Conservation (phyloP, 2,797 vertebrate genomes). For the Melopsittacus undulatus region DNA sequence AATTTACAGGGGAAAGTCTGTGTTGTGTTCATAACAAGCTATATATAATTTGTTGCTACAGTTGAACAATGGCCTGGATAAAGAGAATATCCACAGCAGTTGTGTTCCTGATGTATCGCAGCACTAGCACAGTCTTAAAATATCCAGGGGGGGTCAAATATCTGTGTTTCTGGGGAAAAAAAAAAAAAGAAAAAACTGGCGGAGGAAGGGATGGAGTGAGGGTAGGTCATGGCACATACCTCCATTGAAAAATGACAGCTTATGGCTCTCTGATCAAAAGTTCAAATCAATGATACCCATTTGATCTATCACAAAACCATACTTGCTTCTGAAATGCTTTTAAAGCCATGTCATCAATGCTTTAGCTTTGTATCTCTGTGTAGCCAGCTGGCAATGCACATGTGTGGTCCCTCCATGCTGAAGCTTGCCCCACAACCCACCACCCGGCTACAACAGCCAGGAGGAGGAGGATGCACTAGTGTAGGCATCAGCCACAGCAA, state of each 20-base stretch:
- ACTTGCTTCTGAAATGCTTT: not conserved
- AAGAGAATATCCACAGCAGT: not conserved
- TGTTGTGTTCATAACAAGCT: not conserved
- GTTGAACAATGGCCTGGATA: not conserved
- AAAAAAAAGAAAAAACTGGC: fast-evolving
- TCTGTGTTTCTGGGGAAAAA: not conserved
- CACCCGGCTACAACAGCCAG: fast-evolving
- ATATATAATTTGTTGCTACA: not conserved
- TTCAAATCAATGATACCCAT: fast-evolving
- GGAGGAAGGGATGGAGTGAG: not conserved
- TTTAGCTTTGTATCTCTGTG: not conserved
- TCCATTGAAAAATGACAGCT: not conserved
- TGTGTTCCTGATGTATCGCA: not conserved
- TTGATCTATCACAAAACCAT: not conserved
- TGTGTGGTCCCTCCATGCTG: fast-evolving
- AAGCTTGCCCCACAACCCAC: not conserved
- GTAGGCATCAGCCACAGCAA: fast-evolving
- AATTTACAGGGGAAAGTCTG: not conserved
- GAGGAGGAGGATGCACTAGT: not conserved
- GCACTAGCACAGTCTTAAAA: not conserved
- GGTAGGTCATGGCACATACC: fast-evolving
- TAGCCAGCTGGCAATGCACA: fast-evolving
- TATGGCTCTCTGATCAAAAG: not conserved
- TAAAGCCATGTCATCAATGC: not conserved
- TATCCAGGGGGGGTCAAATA: not conserved